Percentiles rank a stretch among this genome's conserved stretches.
Conservation (phyloP, 2,888 invertebrate species). For the Epinotia bilunana region DNA sequence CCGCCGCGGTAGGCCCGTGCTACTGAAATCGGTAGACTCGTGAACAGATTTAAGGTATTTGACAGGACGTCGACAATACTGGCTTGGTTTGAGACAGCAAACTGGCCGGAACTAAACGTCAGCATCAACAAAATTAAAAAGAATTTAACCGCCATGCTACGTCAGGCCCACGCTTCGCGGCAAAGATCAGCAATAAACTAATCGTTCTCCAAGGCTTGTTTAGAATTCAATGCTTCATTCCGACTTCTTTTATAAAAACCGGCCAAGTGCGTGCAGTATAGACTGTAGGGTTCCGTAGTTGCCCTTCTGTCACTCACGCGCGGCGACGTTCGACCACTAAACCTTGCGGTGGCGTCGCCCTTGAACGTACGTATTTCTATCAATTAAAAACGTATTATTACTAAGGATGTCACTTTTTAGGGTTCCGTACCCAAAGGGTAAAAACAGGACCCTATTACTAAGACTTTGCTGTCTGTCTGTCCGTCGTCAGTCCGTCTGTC, state of each 20-base stretch:
- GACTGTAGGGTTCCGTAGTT: too few species aligned
- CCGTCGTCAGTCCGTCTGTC: too few species aligned
- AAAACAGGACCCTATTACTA: too few species aligned
- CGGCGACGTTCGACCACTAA: too few species aligned
- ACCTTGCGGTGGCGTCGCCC: too few species aligned
- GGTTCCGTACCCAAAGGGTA: too few species aligned
- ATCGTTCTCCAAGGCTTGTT: conserved; percentile 50
- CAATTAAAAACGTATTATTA: too few species aligned
- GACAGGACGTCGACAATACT: conserved; percentile 47
- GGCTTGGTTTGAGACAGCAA: conserved; percentile 48
- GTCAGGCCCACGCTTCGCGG: conserved; percentile 25
- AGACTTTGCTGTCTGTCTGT: too few species aligned
- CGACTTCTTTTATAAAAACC: neutral
- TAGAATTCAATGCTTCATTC: neutral
- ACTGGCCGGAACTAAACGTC: conserved; percentile 42
- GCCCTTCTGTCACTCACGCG: too few species aligned
- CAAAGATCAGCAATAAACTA: conserved; percentile 50
- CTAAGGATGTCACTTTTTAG: too few species aligned
- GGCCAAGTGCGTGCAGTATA: too few species aligned
- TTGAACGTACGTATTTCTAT: too few species aligned
- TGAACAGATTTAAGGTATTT: conserved; percentile 47
- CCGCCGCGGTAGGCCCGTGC: conserved; percentile 50
- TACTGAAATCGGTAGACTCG: conserved; percentile 51
- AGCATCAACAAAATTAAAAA: conserved; percentile 4
- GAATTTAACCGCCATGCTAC: conserved; percentile 14